Evolutionary conservation across 2,797 vertebrate species (phyloP).

Genomic region (Neosalanx taihuensis): DNA sequence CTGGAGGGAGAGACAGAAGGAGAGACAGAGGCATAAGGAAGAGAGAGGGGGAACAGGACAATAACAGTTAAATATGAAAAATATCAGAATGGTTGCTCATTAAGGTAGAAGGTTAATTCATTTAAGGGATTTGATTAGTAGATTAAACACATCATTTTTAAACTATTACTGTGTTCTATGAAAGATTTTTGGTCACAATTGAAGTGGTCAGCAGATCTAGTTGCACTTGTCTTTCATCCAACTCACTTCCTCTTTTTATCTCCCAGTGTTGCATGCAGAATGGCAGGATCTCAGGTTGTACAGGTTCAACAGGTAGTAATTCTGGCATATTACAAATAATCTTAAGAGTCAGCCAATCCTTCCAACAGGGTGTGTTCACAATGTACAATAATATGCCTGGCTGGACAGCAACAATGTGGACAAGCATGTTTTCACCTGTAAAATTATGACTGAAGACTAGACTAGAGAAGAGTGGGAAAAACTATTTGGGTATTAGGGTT

Average conservation of each 20-base stretch:
- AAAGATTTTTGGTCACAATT: neutral
- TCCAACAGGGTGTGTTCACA: neutral
- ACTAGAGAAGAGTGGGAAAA: neutral
- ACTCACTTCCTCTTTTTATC: neutral
- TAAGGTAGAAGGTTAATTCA: no score
- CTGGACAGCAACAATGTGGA: neutral
- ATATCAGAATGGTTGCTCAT: neutral
- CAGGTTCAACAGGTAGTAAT: no score
- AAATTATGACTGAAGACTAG: neutral
- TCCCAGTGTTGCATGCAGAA: no score
- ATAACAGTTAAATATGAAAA: neutral
- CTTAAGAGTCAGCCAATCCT: no score
- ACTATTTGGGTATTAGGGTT: neutral
- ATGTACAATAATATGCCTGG: neutral
- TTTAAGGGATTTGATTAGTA: neutral
- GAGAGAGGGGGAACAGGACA: neutral
- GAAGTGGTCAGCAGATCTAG: no score
- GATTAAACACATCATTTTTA: neutral
- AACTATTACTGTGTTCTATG: neutral
- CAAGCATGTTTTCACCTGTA: neutral
- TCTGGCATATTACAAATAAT: no score
- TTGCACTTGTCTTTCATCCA: neutral
- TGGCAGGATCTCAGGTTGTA: no score
- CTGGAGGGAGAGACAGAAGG: neutral
- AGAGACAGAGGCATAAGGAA: neutral